These are phyloP conservation scores for Notoglanidium macrostoma DNA, from an alignment of 2,797 vertebrate species.

Conservation along the genomic window DNA sequence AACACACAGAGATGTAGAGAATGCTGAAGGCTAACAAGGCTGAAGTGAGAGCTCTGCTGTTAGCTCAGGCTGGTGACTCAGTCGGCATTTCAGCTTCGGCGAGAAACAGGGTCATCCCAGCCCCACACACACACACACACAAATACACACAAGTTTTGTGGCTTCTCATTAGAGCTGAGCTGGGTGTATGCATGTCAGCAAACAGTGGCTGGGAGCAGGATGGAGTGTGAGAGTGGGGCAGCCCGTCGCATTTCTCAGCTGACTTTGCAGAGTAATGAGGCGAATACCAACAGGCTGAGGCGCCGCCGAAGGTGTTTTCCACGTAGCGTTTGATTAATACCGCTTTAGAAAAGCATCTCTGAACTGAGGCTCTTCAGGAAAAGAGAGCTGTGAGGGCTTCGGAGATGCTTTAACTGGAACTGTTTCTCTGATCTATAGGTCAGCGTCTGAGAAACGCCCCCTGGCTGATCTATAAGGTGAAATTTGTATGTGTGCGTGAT, in stretches of 20 bases:
- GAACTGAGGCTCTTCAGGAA: slow-evolving; percentile 17
- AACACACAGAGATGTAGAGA: slow-evolving; percentile 34
- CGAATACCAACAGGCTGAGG: slow-evolving; percentile 53
- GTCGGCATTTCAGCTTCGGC: slow-evolving; percentile 36
- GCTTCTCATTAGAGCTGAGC: slow-evolving; percentile 53
- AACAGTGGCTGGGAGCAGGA: slow-evolving; percentile 47
- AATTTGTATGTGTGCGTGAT: not conserved
- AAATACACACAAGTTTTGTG: slow-evolving; percentile 29
- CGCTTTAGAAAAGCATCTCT: slow-evolving; percentile 42
- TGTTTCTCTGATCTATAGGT: slow-evolving; percentile 27
- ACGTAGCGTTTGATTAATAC: slow-evolving; percentile 56
- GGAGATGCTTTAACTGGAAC: not conserved
- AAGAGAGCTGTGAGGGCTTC: slow-evolving; percentile 3
- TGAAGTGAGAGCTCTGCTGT: slow-evolving; percentile 41
- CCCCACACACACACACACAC: slow-evolving; percentile 23
- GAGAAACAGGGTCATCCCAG: slow-evolving; percentile 18
- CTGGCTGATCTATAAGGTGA: not conserved
- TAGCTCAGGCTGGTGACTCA: slow-evolving; percentile 44
- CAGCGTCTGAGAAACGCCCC: not conserved
- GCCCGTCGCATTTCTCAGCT: slow-evolving; percentile 55
- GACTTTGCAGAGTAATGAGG: slow-evolving; percentile 65
- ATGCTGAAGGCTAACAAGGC: slow-evolving; percentile 49
- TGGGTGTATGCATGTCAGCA: slow-evolving; percentile 61
- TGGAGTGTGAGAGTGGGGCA: slow-evolving; percentile 38
- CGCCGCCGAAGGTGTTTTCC: slow-evolving; percentile 53